Conservation (phyloP, 2,888 invertebrate genomes). For the Clunio marinus region DNA sequence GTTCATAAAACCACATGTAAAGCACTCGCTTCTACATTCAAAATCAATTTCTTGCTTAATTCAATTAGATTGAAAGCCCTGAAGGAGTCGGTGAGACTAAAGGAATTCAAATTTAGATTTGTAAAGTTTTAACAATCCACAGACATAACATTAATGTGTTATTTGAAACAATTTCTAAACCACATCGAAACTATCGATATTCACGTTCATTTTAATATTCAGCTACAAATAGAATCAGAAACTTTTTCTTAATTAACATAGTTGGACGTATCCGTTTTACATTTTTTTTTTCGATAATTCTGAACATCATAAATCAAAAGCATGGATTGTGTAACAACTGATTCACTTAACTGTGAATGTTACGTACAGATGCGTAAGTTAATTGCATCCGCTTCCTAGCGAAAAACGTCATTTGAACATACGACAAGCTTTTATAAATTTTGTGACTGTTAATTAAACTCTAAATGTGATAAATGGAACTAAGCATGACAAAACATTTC, state of each 20-base stretch:
- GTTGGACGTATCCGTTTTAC: not conserved
- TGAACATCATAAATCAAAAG: constrained; percentile 2
- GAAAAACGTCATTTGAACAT: not conserved
- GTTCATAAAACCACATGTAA: not conserved
- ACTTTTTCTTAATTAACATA: too few relatives aligned
- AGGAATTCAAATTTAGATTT: not conserved
- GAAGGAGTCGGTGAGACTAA: not conserved
- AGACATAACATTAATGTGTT: not conserved
- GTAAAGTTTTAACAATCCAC: too few relatives aligned
- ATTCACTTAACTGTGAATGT: constrained; percentile 23
- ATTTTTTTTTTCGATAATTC: not conserved
- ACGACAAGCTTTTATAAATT: not conserved
- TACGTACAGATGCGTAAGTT: constrained; percentile 11
- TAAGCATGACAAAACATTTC: not conserved
- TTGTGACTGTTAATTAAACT: not conserved
- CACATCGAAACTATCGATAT: too few relatives aligned
- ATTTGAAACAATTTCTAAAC: not conserved
- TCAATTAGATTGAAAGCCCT: not conserved
- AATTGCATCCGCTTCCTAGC: constrained; percentile 2
- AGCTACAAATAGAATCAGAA: too few relatives aligned
- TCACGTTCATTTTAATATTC: too few relatives aligned
- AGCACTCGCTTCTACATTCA: not conserved
- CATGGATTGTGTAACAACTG: constrained; percentile 29
- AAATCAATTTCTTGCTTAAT: not conserved
- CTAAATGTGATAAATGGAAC: not conserved